A percentile compares a stretch with the other conserved stretches of the same genome.
phyloP scores from a whole-genome alignment of 1,140 invertebrate genomes.

The Pteromalus puparum region DNA sequence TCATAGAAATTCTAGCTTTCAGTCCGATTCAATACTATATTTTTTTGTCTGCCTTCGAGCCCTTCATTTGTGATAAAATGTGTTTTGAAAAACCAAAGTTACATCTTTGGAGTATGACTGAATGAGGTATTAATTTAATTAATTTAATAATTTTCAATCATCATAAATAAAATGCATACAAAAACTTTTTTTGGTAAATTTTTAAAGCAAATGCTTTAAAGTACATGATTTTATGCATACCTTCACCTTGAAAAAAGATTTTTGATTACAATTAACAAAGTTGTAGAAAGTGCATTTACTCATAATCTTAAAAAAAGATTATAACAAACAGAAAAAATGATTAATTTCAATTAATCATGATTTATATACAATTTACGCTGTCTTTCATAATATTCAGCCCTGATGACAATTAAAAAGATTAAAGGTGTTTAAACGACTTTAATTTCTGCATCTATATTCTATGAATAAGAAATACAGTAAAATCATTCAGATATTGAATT shows the following conservation, averaged over 20 bases:
- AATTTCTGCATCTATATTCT: conserved; percentile 22
- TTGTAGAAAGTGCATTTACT: conserved; percentile 25
- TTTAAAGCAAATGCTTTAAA: conserved; percentile 40
- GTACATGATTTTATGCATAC: conserved; percentile 26
- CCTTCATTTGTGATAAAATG: conserved; percentile 16
- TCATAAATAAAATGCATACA: conserved; percentile 8
- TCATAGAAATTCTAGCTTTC: conserved; percentile 30
- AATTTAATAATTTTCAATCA: conserved; percentile 2
- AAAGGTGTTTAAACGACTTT: conserved; percentile 17
- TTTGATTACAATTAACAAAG: conserved; percentile 9
- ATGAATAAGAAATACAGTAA: conserved; percentile 36
- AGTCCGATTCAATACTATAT: conserved; percentile 13
- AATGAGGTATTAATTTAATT: conserved; percentile 31
- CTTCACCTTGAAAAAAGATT: conserved; percentile 42
- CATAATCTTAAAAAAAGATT: conserved; percentile 38
- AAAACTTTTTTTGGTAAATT: conserved; percentile 46
- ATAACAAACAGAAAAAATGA: conserved; percentile 33
- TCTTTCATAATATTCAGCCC: conserved; percentile 30
- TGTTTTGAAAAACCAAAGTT: conserved; percentile 36
- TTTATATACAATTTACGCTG: conserved; percentile 40
- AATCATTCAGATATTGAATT: conserved; percentile 44
- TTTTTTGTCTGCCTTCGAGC: conserved; percentile 30
- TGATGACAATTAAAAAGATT: conserved; percentile 22
- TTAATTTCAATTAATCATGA: conserved; percentile 7
- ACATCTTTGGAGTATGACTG: conserved; percentile 44